Base-by-base conservation (phyloP, 2,888 invertebrate species). In the Dryobotodes eremita region DNA sequence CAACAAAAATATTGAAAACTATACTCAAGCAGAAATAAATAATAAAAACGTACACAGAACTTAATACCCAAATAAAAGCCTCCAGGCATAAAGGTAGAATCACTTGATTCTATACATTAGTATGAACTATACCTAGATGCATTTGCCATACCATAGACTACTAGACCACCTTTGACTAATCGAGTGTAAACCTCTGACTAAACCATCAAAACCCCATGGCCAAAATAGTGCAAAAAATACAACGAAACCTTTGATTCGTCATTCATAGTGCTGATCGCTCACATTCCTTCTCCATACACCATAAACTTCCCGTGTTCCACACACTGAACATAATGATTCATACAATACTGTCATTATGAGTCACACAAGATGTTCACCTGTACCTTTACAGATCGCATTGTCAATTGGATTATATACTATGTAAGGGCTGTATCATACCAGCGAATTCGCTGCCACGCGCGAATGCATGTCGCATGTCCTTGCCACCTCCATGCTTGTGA, bases 291-390 rank as follows among this genome's bases (percentile, higher is more conserved):
- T 88, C 89, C 87, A 84, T 87, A 83, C 84, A 88, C 89, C 89
- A 87, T 87, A 84, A 85, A 90, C 89, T 92, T 92, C 91, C 92
- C 92, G 91, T 93, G 89, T 88, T 88, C 89, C 88, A 89, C 89
- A 90, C 89, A 77, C 84, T 89, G 90, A 90, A 90, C 91, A 91
- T 80, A 72, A 85, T 93, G 92, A 93, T 83, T 87, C 89, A 89
- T 86, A 75, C 77, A 87, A 78, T 79, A 75, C 78, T 86, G 81
- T 65, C 86, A 90, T 84, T 80, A 88, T 92, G 92, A 92, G 75
- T 93, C 92, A 93, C 69, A 84, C 75, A 83, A 87, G 82, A 89
- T 89, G 75, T 89, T 90, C 92, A 92, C 91, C 90, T 91, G 91
- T 90, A 87, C 82, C 84, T 85, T 82, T 77, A 74, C 69, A 85